Percentiles rank a stretch among this genome's conserved stretches.
Conservation (phyloP, 2,888 invertebrate genomes). For the Smittia aterrima region DNA sequence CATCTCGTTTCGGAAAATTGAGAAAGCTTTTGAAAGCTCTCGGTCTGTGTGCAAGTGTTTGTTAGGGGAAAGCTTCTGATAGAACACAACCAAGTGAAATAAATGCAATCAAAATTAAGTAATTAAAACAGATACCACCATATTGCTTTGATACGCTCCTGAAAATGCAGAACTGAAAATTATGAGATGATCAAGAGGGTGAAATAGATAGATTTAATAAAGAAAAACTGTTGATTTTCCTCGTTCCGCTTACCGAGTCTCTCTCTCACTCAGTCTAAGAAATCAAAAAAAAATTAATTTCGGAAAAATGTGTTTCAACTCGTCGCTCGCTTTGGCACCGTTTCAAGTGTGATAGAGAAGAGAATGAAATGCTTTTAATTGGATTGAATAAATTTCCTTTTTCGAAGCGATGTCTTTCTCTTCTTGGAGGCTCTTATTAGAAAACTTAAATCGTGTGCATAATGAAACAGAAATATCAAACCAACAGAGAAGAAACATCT, state of each 20-base stretch:
- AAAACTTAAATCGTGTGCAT: not conserved
- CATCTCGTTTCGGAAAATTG: not conserved
- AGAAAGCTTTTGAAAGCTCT: not conserved
- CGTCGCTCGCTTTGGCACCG: not conserved
- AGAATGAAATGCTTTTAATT: not conserved
- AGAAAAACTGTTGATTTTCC: not conserved
- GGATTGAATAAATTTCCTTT: not conserved
- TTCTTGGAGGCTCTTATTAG: not conserved
- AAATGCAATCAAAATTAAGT: not conserved
- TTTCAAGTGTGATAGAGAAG: not conserved
- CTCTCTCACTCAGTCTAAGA: too few species aligned
- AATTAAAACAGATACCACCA: not conserved
- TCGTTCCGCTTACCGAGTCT: too few species aligned
- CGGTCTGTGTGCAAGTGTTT: not conserved
- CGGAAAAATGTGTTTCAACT: not conserved
- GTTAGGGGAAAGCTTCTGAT: not conserved
- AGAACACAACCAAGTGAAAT: slow-evolving; percentile 5
- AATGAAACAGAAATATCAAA: not conserved
- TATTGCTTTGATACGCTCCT: not conserved
- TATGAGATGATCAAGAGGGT: not conserved
- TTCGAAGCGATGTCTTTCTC: not conserved
- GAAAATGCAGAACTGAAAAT: slow-evolving; percentile 8
- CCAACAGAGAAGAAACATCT: not conserved
- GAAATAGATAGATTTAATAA: not conserved
- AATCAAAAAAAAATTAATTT: too few species aligned